Base-by-base conservation (phyloP, 2,888 invertebrate species). In the Scaptomyza parva region DNA sequence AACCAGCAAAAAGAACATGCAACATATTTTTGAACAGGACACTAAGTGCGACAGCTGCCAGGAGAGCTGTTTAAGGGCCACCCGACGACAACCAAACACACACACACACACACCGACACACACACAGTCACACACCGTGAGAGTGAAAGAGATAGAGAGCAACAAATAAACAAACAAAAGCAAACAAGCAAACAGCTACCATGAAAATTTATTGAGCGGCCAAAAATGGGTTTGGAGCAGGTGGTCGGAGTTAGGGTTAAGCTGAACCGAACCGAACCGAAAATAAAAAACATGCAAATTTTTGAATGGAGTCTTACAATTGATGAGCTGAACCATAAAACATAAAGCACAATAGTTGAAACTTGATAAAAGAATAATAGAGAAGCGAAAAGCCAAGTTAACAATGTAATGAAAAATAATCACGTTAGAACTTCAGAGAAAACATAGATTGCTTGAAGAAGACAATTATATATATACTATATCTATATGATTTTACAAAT, bases 21-120 rank as follows among this genome's bases (percentile, higher is more conserved):
- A 72, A 72, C 74, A 75, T 72, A 76, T 75, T 72, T 74, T 43
- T 37, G 24, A 72, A 45, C 70, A 52, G 71, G 58, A 69, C 70
- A 59, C 70, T 52, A 67, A 73, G 57, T 68, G 68, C 62, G 61
- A 58, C 73, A 73, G 71, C 74, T 73, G 71, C 63, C 52, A 43
- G 51, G 40, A 59, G 64, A 69, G 54, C 58, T 74, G 63, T 72
- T 72, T 54, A 64, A 54, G 50, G 74, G 47, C 35, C 50, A 74
- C 17, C 17, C 37, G 37, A 54, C 63, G 47, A 55, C 43, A 35
- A 17, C 28, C n/a, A 26, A 9, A 17, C 1, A n/a, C 6, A 35
- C 14, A 14, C 8, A 26, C 26, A 26, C 26, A 26, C 26, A 26
- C 6, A 7, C 26, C 6, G 0, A 24, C 35, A 53, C 47, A 39